These are phyloP conservation scores for Heliconius cydno DNA, from an alignment of 2,888 invertebrate genomes.

Conservation along the genomic window DNA sequence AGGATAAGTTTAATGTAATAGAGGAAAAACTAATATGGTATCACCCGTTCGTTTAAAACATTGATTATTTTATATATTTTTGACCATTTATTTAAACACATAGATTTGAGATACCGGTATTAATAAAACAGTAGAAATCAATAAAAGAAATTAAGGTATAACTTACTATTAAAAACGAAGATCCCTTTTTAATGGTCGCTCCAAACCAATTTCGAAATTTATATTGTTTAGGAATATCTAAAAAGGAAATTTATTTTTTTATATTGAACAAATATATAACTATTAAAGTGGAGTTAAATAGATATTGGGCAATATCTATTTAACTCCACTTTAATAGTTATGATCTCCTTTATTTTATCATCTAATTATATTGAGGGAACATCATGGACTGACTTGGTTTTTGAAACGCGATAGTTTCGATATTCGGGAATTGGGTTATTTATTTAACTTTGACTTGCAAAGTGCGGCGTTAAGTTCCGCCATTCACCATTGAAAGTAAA, in stretches of 20 bases:
- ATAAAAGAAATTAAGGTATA: conserved; percentile 38
- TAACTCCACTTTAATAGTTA: too few relatives aligned
- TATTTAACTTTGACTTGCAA: too few relatives aligned
- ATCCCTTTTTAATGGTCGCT: conserved; percentile 55
- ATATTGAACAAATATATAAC: background rate
- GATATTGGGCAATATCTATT: too few relatives aligned
- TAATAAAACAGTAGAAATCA: conserved; percentile 37
- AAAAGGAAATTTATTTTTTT: background rate
- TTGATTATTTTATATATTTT: too few relatives aligned
- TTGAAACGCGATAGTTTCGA: too few relatives aligned
- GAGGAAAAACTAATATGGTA: background rate
- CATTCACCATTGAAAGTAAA: background rate
- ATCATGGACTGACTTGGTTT: too few relatives aligned
- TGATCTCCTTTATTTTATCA: too few relatives aligned
- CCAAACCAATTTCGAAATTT: conserved; percentile 54
- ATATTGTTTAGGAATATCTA: background rate
- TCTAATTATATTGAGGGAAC: too few relatives aligned
- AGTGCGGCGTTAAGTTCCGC: background rate
- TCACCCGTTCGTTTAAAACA: background rate
- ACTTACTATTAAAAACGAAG: conserved; percentile 54
- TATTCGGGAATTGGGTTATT: too few relatives aligned
- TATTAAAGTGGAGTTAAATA: too few relatives aligned
- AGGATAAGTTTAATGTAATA: background rate
- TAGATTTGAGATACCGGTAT: background rate
- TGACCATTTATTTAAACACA: too few relatives aligned